These are phyloP conservation scores for Eretmocerus hayati DNA, from an alignment of 2,888 invertebrate species.

Conservation along the genomic window DNA sequence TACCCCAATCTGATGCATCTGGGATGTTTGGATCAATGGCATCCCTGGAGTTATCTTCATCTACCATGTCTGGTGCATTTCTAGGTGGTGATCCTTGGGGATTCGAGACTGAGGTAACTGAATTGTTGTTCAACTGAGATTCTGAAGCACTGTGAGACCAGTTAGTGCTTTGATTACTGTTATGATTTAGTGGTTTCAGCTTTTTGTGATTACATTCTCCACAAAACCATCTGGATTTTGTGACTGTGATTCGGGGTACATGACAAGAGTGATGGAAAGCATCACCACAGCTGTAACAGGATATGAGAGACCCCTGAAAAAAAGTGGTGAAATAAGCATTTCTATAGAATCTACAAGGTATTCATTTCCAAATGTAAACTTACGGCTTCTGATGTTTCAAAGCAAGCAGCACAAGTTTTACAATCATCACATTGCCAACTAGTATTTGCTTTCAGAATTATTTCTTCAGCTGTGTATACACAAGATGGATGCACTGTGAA, in stretches of 20 bases:
- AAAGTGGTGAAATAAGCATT: not conserved
- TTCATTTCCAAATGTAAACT: conserved; percentile 47
- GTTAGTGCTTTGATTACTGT: conserved; percentile 19
- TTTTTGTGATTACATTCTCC: conserved; percentile 53
- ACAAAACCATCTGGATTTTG: conserved; percentile 65
- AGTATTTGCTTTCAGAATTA: conserved; percentile 59
- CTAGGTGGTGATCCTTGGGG: conserved; percentile 42
- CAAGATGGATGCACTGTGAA: conserved; percentile 67
- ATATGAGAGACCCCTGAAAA: conserved; percentile 61
- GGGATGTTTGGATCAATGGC: conserved; percentile 63
- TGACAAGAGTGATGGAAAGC: conserved; percentile 80
- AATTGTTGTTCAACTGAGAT: conserved; percentile 16
- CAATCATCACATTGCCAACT: conserved; percentile 88
- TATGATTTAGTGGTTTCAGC: conserved; percentile 23
- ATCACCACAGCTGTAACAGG: conserved; percentile 78
- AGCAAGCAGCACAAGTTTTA: conserved; percentile 77
- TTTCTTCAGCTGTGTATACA: conserved; percentile 58
- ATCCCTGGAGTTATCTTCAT: conserved; percentile 35
- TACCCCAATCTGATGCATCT: conserved; percentile 75
- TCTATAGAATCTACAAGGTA: not conserved
- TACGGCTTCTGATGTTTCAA: conserved; percentile 68
- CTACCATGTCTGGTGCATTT: conserved; percentile 35
- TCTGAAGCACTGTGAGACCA: conserved; percentile 16
- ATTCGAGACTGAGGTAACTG: conserved; percentile 35
- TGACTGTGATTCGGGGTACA: conserved; percentile 54